Evolutionary conservation across 2,888 invertebrate species (phyloP), one percentile per base, ranked within the genome.

Genomic region (Noctua pronuba): DNA sequence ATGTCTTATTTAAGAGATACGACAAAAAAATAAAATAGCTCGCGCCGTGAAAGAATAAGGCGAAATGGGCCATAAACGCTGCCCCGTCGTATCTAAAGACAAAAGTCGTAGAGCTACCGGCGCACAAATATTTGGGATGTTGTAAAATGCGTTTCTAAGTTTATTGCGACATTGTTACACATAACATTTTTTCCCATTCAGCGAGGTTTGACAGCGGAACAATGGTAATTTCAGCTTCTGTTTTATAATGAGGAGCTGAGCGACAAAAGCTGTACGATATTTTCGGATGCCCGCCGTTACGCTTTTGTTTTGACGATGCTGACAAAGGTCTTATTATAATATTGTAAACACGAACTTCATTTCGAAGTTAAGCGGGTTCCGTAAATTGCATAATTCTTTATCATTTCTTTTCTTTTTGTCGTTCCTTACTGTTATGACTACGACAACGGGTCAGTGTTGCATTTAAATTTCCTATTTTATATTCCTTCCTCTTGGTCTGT

Each of bases 1-100:
- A 96, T 94, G 95, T 96, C 96, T 96, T 96, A 96, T 96, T 96
- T 96, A 95, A 95, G 94, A 93, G 94, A 94, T 91, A 93, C 93
- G 93, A 94, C 94, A 95, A 95, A 94, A 91, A 94, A 96, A 94
- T 93, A 94, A 94, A 94, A 94, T 93, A 92, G 94, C 92, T 91
- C 92, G 91, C 91, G 88, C 91, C 92, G 91, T 92, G 93, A 92
- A 94, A 94, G 93, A 94, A 95, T 95, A 94, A 94, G 92, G 94
- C 94, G 91, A 93, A 95, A 96, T 94, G 94, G 94, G 91, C 94
- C 93, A 95, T 96, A 96, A 95, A 95, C 92, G 90, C 75, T 88
- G 90, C 82, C 86, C 92, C 88, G 75, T 86, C 82, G 90, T 86
- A 90, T 88, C 91, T 91, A 90, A 93, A 95, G 94, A 95, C 95